Evolutionary conservation across 2,113 vertebrate genomes (phyloP), one percentile per base, ranked within the genome.

Genomic region (Choloepus hoffmanni): DNA sequence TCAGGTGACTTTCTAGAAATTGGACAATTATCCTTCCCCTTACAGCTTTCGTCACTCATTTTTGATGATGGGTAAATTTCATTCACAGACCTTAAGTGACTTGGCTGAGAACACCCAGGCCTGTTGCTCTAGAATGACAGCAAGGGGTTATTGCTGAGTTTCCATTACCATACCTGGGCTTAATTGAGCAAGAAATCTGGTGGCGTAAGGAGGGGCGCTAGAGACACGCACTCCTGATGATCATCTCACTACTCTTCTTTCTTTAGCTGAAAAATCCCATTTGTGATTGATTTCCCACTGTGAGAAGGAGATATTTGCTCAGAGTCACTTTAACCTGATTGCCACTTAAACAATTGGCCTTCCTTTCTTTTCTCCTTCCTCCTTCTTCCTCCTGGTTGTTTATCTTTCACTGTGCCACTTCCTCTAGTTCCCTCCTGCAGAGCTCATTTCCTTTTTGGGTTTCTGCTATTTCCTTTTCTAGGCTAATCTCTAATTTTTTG

Each of bases 241-340:
- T 91, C 65, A 65, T 81, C 82, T 95, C 74, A 36, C 58, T 95
- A 21, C 28, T 82, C 77, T 40, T 72, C 36, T 62, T 55, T 82
- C 58, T 73, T 30, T 63, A 81, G 67, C 65, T 86, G 55, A 72
- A 91, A 86, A 63, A 30, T 43, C 83, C 65, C 45, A 24, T 86
- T 36, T 85, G 74, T 63, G 53, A 45, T 73, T 21, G 23, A 2
- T 85, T 79, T 85, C 74, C 21, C n/a, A 50, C 65, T 70, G 26
- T 63, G 65, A 90, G 26, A 21, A 70, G 43, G 72, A 62, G 45
- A 43, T 63, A 30, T 23, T 85, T 72, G 43, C 55, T 65, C 8
- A 73, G 65, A 95, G 24, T n/a, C n/a, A 72, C 55, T 82, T 85
- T 79, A 91, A 28, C 43, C 13, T 79, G 65, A 18, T 63, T 95